Conservation (phyloP, 2,113 vertebrate genomes). For the Phrynosoma blainvillii region DNA sequence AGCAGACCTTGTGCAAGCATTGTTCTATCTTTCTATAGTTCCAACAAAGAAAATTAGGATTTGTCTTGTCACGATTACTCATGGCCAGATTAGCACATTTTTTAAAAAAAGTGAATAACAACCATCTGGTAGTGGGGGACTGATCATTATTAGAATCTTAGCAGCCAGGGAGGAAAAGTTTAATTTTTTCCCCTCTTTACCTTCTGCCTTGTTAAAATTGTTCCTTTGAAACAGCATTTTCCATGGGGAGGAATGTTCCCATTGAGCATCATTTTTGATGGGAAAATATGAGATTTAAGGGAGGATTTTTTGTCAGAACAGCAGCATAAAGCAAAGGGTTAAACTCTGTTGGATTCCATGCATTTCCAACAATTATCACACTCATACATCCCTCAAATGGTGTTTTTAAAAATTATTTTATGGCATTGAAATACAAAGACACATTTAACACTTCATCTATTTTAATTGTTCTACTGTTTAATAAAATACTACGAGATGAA, state of each 20-base stretch:
- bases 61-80: not conserved
- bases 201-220: not conserved
- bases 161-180: not conserved
- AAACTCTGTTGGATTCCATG: not conserved
- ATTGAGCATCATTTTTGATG: not conserved
- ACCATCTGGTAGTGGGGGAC: not conserved
- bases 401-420: not conserved
- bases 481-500: not conserved
- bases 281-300: not conserved
- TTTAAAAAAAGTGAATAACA: not conserved
- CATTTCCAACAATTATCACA: too few relatives aligned
- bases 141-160: not conserved
- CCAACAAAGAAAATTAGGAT: not conserved
- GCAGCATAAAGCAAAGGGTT: not conserved
- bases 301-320: not conserved
- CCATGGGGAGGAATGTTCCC: not conserved
- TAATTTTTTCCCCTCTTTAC: not conserved
- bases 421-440: not conserved
- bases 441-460: not conserved
- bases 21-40: not conserved
- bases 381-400: not conserved
- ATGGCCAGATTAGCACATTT: not conserved
- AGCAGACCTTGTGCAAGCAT: not conserved
- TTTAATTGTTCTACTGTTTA: not conserved
- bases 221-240: not conserved